phyloP scores from a whole-genome alignment of 2,113 vertebrate genomes.

The Callorhinus ursinus region DNA sequence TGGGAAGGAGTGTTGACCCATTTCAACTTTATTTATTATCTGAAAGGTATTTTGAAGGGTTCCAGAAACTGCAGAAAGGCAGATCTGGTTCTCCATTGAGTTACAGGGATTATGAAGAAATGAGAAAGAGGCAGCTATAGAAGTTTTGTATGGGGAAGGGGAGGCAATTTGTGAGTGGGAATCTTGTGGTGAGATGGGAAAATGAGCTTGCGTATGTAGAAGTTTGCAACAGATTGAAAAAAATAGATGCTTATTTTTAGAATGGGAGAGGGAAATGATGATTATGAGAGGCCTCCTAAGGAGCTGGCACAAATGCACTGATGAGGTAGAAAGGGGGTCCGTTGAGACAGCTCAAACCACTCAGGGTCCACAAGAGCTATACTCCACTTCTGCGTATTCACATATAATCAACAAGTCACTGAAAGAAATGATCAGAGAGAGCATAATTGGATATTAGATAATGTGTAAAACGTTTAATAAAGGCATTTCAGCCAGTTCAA shows the following conservation, averaged over 20 bases:
- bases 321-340: neutral
- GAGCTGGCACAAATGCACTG: neutral
- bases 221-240: neutral
- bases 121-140: neutral
- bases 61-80: neutral
- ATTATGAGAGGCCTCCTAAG: neutral
- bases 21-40: neutral
- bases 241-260: neutral
- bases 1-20: neutral
- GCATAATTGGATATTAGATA: neutral
- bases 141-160: neutral
- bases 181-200: neutral
- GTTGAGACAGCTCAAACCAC: neutral
- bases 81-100: neutral
- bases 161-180: neutral
- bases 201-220: neutral
- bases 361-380: neutral
- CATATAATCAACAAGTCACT: neutral
- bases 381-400: neutral
- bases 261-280: neutral
- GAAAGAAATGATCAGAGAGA: neutral
- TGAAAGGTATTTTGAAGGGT: neutral
- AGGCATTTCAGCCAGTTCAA: neutral
- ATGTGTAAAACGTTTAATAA: neutral
- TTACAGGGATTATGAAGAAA: constrained; percentile 18